A percentile compares a stretch with the other conserved stretches of the same genome.
These are phyloP conservation scores for Herpailurus yagouaroundi DNA, from an alignment of 2,113 vertebrate species.

Conservation along the genomic window DNA sequence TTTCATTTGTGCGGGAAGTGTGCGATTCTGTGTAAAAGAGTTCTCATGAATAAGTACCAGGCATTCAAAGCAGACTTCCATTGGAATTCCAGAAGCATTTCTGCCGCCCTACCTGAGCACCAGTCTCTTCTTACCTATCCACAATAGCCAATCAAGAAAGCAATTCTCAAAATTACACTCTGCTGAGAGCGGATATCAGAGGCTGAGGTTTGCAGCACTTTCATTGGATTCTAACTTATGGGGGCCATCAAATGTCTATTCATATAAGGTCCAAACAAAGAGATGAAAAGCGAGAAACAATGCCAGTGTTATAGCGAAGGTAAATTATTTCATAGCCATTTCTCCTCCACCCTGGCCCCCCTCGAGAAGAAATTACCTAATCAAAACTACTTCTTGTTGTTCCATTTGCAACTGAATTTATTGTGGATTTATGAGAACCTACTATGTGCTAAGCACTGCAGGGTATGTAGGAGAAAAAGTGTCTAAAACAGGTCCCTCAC, in stretches of 20 bases:
- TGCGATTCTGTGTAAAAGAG: constrained; percentile 26
- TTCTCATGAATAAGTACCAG: constrained; percentile 56
- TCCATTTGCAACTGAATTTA: background rate
- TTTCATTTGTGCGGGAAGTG: constrained; percentile 69
- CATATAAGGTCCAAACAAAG: constrained; percentile 19
- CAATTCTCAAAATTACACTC: constrained; percentile 76
- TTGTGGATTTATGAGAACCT: background rate
- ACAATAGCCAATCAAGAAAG: constrained; percentile 76
- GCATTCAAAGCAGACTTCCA: constrained; percentile 67
- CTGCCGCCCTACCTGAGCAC: constrained; percentile 58
- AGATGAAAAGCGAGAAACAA: constrained; percentile 52
- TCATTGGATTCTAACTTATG: constrained; percentile 69
- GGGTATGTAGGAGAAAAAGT: background rate
- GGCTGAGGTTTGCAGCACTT: constrained; percentile 61
- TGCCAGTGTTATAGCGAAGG: background rate
- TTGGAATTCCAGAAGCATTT: constrained; percentile 72
- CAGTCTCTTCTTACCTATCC: constrained; percentile 59
- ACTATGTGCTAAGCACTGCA: background rate
- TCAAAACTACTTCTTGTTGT: background rate
- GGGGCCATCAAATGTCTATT: constrained; percentile 32
- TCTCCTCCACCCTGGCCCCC: background rate
- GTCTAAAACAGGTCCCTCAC: background rate
- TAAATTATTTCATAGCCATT: constrained; percentile 33
- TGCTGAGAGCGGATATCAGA: constrained; percentile 63
- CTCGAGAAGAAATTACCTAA: constrained; percentile 6